Evolutionary conservation across 2,797 vertebrate genomes (phyloP).

Genomic region (Bryconaethiops microstoma): DNA sequence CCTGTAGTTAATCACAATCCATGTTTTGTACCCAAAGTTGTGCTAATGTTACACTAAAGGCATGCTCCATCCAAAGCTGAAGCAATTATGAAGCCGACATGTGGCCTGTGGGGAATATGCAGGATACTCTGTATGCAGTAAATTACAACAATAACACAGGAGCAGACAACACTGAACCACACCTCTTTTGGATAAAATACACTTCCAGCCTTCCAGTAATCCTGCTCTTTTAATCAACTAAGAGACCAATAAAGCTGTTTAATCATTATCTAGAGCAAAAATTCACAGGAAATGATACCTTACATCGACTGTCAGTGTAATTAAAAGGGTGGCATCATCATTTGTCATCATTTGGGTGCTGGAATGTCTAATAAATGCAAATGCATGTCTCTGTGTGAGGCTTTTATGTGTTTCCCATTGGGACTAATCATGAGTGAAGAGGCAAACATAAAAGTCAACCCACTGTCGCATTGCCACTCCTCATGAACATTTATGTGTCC

Average conservation of each 20-base stretch:
- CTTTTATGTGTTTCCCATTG: slow-evolving; percentile 26
- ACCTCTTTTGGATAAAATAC: slow-evolving; percentile 7
- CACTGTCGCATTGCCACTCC: slow-evolving; percentile 22
- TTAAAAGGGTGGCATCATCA: slow-evolving; percentile 45
- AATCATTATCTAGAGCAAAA: slow-evolving; percentile 16
- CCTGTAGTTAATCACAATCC: slow-evolving; percentile 50
- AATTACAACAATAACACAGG: slow-evolving; percentile 25
- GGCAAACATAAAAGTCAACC: slow-evolving; percentile 37
- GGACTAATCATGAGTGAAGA: slow-evolving; percentile 41
- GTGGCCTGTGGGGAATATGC: background rate
- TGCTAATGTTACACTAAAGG: slow-evolving; percentile 41
- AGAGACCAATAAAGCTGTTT: slow-evolving; percentile 18
- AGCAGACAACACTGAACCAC: slow-evolving; percentile 7
- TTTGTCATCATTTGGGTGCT: slow-evolving; percentile 33
- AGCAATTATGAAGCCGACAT: slow-evolving; percentile 17
- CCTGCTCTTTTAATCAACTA: slow-evolving; percentile 31
- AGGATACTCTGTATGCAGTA: slow-evolving; percentile 18
- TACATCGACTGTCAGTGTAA: slow-evolving; percentile 43
- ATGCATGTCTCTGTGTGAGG: slow-evolving; percentile 24
- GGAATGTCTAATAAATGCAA: slow-evolving; percentile 42
- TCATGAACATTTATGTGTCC: slow-evolving; percentile 38
- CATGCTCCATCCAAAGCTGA: slow-evolving; percentile 3
- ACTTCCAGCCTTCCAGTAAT: slow-evolving; percentile 13
- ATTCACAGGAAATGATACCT: slow-evolving; percentile 24
- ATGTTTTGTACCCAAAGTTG: slow-evolving; percentile 31